These are phyloP conservation scores for Himalopsyche kuldschensis DNA, from an alignment of 2,888 invertebrate species.

Conservation along the genomic window DNA sequence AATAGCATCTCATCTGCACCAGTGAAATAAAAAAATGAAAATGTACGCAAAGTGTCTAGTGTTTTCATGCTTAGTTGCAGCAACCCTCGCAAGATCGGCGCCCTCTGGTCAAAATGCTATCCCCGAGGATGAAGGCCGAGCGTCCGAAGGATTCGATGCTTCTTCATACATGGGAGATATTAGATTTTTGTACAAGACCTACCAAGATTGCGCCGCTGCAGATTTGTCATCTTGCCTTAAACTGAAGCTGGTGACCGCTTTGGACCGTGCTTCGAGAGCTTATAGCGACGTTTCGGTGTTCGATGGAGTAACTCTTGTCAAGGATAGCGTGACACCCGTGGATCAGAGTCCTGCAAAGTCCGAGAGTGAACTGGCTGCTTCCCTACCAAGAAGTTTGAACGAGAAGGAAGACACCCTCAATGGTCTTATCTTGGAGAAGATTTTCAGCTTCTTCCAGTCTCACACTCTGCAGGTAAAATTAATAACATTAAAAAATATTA, in stretches of 20 bases:
- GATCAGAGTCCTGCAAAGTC: constrained; percentile 48
- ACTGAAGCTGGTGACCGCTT: constrained; percentile 73
- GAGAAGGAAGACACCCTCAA: constrained; percentile 74
- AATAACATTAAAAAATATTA: background rate
- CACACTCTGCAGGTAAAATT: constrained; percentile 73
- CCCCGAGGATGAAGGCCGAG: constrained; percentile 48
- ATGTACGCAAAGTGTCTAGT: constrained; percentile 54
- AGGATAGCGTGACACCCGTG: constrained; percentile 59
- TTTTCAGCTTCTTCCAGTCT: constrained; percentile 73
- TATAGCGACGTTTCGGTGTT: constrained; percentile 66
- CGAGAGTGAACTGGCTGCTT: constrained; percentile 69
- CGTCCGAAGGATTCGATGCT: constrained; percentile 50
- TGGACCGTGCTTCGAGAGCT: constrained; percentile 71
- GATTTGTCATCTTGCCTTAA: constrained; percentile 76
- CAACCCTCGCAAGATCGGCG: constrained; percentile 59
- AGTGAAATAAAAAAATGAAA: background rate
- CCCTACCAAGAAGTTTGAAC: constrained; percentile 71
- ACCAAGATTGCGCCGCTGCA: constrained; percentile 75
- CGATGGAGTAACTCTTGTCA: constrained; percentile 76
- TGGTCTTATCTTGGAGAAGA: constrained; percentile 72
- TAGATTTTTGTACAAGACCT: constrained; percentile 74
- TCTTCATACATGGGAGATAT: constrained; percentile 64
- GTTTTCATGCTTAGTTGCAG: constrained; percentile 58
- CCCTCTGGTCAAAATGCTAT: constrained; percentile 54
- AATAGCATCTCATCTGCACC: constrained; percentile 21